phyloP scores from a whole-genome alignment of 2,113 vertebrate genomes.

The Bos taurus region ARS-UCD2.0 NC_037346.1:16990001-16990500 shows the following conservation, averaged over 20 bases:
- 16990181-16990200: background rate
- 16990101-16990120: background rate
- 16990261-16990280: background rate
- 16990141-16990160: background rate
- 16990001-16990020: background rate
- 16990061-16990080: background rate
- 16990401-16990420: background rate
- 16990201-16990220: background rate
- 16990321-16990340: background rate
- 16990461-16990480: background rate
- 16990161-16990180: background rate
- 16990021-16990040: background rate
- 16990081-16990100: background rate
- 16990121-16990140: rapidly evolving
- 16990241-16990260: background rate
- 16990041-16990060: background rate
- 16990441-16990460: background rate
- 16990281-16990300: background rate
- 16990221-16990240: background rate
- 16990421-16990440: background rate
- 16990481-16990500: background rate
- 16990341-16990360: background rate
- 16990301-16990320: background rate
- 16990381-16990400: background rate
- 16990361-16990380: background rate